Percentiles rank a stretch among this genome's conserved stretches.
These are phyloP conservation scores for Thelaira solivaga DNA, from an alignment of 2,888 invertebrate species.

Conservation along the genomic window DNA sequence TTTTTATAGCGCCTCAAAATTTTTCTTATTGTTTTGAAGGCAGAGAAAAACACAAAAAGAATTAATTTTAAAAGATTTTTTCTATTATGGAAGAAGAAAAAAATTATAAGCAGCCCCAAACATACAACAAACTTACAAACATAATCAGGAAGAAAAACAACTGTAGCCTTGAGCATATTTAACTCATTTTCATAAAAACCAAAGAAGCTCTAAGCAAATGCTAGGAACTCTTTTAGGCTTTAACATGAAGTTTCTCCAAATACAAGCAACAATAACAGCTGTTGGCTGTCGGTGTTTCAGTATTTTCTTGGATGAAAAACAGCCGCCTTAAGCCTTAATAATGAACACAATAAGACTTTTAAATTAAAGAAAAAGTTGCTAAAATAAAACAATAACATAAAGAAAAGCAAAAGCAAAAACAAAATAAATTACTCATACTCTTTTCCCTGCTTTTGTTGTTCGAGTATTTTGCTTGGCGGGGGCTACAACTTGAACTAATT, in stretches of 20 bases:
- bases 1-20: not conserved
- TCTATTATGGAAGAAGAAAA: not conserved
- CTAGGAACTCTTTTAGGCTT: not conserved
- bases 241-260: conserved; percentile 10
- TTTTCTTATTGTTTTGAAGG: conserved; percentile 8
- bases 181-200: conserved; percentile 27
- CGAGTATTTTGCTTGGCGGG: not conserved
- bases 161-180: conserved; percentile 44
- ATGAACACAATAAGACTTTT: conserved; percentile 14
- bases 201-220: not conserved
- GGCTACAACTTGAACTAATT: conserved; percentile 46
- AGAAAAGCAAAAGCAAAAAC: not conserved
- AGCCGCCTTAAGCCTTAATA: conserved; percentile 2
- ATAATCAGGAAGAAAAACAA: not conserved
- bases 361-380: not conserved
- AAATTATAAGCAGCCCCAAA: conserved; percentile 10
- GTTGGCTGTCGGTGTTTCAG: conserved; percentile 30
- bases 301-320: conserved; percentile 3
- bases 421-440: not conserved
- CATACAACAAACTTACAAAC: not conserved
- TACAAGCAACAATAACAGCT: conserved; percentile 29
- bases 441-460: not conserved
- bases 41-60: not conserved
- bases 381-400: not conserved
- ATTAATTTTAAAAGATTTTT: conserved; percentile 5